phyloP scores from a whole-genome alignment of 2,113 vertebrate genomes.

The Ailuropoda melanoleuca region DNA sequence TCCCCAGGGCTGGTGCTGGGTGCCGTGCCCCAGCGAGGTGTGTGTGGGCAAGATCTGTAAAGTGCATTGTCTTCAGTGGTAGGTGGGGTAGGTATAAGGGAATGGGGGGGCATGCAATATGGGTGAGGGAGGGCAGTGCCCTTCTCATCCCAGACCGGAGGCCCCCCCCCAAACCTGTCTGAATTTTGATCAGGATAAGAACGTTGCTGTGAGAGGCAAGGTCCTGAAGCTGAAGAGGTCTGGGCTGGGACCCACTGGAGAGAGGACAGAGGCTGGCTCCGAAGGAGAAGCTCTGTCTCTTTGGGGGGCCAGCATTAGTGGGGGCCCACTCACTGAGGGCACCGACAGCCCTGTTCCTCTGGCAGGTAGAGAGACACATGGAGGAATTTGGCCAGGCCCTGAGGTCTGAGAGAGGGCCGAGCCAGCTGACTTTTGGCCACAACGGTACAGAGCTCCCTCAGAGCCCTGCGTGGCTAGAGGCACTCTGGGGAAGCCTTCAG shows the following conservation, averaged over 20 bases:
- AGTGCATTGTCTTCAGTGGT: constrained; percentile 76
- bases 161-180: constrained; percentile 54
- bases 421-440: constrained; percentile 54
- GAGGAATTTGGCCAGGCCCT: constrained; percentile 61
- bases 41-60: constrained; percentile 70
- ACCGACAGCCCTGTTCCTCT: constrained; percentile 48
- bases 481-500: constrained; percentile 43
- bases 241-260: constrained; percentile 50
- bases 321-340: constrained; percentile 49
- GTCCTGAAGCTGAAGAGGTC: constrained; percentile 63
- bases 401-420: constrained; percentile 67
- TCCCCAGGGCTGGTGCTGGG: constrained; percentile 59
- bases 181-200: constrained; percentile 68
- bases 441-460: constrained; percentile 56
- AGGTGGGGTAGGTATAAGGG: constrained; percentile 39
- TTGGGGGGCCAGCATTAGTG: constrained; percentile 35
- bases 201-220: constrained; percentile 59
- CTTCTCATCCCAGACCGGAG: constrained; percentile 71
- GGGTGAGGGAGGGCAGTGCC: constrained; percentile 72
- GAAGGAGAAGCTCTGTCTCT: constrained; percentile 55
- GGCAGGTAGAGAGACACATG: constrained; percentile 61
- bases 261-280: constrained; percentile 62
- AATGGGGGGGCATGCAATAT: constrained; percentile 74
- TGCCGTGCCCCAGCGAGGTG: constrained; percentile 60
- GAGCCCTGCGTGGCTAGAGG: constrained; percentile 28